These are phyloP conservation scores for Cylindroiulus punctatus DNA, from an alignment of 2,888 invertebrate species.

Conservation along the genomic window DNA sequence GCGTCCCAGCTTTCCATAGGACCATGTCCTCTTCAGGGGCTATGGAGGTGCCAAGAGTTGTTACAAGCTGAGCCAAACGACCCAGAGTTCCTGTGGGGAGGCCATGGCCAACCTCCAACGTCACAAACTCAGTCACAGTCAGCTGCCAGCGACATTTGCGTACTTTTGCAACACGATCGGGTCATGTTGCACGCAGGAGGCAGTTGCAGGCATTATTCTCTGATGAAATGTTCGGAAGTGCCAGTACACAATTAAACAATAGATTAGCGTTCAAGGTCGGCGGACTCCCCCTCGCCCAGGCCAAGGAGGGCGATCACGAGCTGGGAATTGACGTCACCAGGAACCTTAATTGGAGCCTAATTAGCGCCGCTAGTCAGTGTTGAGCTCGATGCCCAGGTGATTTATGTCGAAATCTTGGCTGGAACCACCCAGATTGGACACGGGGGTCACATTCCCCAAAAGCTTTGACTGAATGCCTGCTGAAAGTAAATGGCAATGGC, in stretches of 20 bases:
- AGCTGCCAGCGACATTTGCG: not conserved
- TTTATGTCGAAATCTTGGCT: not conserved
- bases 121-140: not conserved
- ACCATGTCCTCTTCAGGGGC: not conserved
- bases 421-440: not conserved
- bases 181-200: not conserved
- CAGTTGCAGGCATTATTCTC: conserved; percentile 1
- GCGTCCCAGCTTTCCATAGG: not conserved
- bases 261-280: not conserved
- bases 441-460: too few relatives aligned
- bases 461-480: too few relatives aligned
- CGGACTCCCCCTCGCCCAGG: not conserved
- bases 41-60: not conserved
- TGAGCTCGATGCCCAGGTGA: not conserved
- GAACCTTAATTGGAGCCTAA: not conserved
- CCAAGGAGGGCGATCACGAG: not conserved
- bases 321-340: not conserved
- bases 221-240: not conserved
- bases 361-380: not conserved
- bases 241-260: not conserved
- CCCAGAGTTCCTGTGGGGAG: not conserved
- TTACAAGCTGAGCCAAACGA: not conserved
- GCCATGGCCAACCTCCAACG: not conserved
- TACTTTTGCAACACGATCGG: not conserved
- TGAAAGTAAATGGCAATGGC: too few relatives aligned